These are phyloP conservation scores for Gnathonemus longibarbis DNA, from an alignment of 2,113 vertebrate species.

Conservation along the genomic window DNA sequence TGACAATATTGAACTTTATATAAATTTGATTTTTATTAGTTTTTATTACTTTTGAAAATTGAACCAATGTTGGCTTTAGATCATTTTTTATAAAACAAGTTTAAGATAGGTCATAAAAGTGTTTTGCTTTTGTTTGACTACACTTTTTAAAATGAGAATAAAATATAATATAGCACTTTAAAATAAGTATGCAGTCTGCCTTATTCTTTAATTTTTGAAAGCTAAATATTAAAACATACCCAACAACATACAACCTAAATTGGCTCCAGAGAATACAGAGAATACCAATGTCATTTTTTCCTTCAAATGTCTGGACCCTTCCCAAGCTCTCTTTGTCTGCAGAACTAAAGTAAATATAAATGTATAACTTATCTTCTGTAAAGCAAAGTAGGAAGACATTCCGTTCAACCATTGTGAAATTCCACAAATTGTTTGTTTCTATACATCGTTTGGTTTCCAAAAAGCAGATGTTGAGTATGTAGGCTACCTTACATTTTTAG, in stretches of 20 bases:
- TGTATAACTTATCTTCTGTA: not conserved
- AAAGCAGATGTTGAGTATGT: not conserved
- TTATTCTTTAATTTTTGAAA: not conserved
- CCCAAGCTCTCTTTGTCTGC: not conserved
- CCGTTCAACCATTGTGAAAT: not conserved
- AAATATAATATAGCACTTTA: not conserved
- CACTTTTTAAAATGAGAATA: not conserved
- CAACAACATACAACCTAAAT: not conserved
- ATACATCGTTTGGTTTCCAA: not conserved
- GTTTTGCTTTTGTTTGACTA: not conserved
- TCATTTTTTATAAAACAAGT: not conserved
- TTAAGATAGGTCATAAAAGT: not conserved
- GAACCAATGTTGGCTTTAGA: not conserved
- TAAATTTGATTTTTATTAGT: no score
- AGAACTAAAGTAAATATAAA: no score
- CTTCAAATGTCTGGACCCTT: not conserved
- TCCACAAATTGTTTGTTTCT: not conserved
- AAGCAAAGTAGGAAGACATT: not conserved
- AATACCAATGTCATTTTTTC: not conserved
- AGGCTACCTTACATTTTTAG: not conserved
- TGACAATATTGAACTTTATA: not conserved
- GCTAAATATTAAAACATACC: not conserved
- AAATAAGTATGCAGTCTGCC: not conserved
- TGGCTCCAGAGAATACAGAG: not conserved
- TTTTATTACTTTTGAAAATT: not conserved